Percentiles rank a stretch among this genome's conserved stretches.
These are phyloP conservation scores for Hyaena hyaena DNA, from an alignment of 2,113 vertebrate species.

Conservation along the genomic window DNA sequence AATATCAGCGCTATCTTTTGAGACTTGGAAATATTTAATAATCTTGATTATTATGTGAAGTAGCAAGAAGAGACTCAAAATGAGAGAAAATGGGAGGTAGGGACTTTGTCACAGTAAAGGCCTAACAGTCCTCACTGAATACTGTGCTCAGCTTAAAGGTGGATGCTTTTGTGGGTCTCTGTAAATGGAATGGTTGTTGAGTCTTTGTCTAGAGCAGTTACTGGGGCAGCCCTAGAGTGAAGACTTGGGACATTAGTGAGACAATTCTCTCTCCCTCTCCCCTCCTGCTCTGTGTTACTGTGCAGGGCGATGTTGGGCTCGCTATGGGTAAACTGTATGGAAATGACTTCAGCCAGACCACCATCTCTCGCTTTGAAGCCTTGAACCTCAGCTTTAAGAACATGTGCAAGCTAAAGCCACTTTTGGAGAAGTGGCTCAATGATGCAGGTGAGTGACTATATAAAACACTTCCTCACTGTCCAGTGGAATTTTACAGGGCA, in stretches of 20 bases:
- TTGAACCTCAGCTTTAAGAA: conserved; percentile 99
- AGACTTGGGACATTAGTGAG: background rate
- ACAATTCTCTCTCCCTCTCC: background rate
- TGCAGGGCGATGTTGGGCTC: conserved; percentile 98
- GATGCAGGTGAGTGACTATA: conserved; percentile 94
- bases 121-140: background rate
- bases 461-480: conserved; percentile 52
- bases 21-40: background rate
- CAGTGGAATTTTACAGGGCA: background rate
- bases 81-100: background rate
- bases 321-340: conserved; percentile 99
- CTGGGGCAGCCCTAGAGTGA: background rate
- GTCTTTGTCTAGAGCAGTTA: background rate
- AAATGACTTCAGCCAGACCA: conserved; percentile 99
- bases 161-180: background rate
- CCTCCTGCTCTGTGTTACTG: conserved; percentile 42
- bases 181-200: background rate
- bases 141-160: too few relatives aligned
- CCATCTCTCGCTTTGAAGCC: conserved; percentile 99
- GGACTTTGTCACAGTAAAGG: background rate
- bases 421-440: conserved; percentile 99
- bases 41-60: background rate
- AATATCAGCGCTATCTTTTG: conserved; percentile 2
- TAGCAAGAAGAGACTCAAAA: background rate
- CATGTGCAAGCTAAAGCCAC: conserved; percentile 99